Evolutionary conservation across 2,113 vertebrate genomes (phyloP), one percentile per base, ranked within the genome.

Genomic region (Oncorhynchus tshawytscha): DNA sequence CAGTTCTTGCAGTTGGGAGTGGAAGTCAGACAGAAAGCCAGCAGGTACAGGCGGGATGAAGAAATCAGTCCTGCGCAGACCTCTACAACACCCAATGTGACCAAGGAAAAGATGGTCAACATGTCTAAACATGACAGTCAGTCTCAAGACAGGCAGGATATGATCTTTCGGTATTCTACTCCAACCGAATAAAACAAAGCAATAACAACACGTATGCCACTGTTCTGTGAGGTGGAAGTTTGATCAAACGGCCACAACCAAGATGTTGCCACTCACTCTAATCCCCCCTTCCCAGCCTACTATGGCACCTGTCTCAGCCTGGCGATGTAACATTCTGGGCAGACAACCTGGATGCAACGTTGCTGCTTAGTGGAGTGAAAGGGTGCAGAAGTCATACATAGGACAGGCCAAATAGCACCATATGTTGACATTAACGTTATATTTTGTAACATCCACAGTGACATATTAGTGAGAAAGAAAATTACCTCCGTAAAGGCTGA

Each of bases 291-390:
- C 24, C 65, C 24, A 5, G 51, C 65, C 29, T 25, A 22, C 73
- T 65, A 67, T 57, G 9, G 67, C 70, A 87, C 77, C 78, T 76
- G 82, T 75, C 20, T 71, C 16, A 48, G 67, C 9, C 67, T 60
- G 59, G 7, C 74, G 51, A 2, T 49, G 78, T 49, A 9, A 67
- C 12, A 31, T 59, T 62, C 60, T 48, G n/a, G 70, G 65, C 34
- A 70, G 67, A 72, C 67, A 12, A 62, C n/a, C 9, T 45, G 9
- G 9, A 9, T 11, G 9, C 2, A 45, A 45, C 39, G 11, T 45
- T 45, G 39, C 39, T 45, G 39, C 39, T 45, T 45, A 45, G 39
- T 11, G 9, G 39, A 45, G 9, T 45, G 9, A 11, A 9, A 45
- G 39, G 39, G 39, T 45, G 8, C 39, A 45, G 8, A 11, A 45